phyloP scores from a whole-genome alignment of 2,113 vertebrate species.

The Elephas maximus region DNA sequence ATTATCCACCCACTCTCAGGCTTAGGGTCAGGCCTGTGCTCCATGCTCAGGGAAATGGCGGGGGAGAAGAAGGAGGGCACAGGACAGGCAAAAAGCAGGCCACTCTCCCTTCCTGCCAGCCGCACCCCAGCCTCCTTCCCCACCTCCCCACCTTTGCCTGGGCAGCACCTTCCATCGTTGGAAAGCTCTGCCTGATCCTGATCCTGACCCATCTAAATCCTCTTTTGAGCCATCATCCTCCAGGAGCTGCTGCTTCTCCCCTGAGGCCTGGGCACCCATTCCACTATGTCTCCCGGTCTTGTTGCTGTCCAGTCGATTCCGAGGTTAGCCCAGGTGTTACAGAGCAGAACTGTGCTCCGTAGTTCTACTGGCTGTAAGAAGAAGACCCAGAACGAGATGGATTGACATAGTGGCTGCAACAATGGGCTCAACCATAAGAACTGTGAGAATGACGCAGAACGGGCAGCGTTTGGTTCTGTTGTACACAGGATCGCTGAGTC shows the following conservation, averaged over 20 bases:
- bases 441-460: too few relatives aligned
- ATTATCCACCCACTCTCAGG: neutral
- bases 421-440: too few relatives aligned
- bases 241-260: neutral
- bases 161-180: neutral
- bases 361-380: neutral
- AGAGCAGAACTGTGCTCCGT: neutral
- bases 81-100: neutral
- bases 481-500: too few relatives aligned
- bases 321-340: neutral
- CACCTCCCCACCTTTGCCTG: neutral
- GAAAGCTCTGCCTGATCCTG: neutral
- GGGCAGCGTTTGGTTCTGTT: too few relatives aligned
- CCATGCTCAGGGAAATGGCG: too few relatives aligned
- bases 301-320: neutral
- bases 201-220: neutral
- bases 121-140: neutral
- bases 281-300: neutral
- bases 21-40: neutral
- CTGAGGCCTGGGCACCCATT: neutral
- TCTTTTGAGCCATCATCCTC: neutral
- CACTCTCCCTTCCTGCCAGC: neutral
- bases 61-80: neutral
- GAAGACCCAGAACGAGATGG: too few relatives aligned
- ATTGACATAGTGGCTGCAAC: too few relatives aligned